phyloP scores from a whole-genome alignment of 30 jellyfish, hydroid and myxozoan genomes.

The Aurelia sp. region DNA sequence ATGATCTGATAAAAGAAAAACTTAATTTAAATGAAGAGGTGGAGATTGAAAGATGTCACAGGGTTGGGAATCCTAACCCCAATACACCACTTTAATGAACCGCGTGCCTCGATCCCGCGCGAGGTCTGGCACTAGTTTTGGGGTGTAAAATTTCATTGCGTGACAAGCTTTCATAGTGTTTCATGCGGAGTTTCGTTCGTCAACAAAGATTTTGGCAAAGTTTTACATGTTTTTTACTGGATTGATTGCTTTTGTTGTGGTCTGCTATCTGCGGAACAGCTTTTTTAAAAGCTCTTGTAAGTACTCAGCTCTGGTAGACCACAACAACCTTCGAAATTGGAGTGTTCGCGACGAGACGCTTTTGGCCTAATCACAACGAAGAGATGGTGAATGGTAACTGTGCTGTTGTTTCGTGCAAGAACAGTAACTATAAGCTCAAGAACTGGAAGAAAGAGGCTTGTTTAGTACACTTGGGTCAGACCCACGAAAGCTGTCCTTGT shows the following conservation, averaged over 20 bases:
- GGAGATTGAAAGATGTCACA: too few species aligned
- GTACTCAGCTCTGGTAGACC: conserved; percentile 15
- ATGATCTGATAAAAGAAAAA: too few species aligned
- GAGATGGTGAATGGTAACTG: too few species aligned
- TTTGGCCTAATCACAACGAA: too few species aligned
- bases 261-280: conserved; percentile 43
- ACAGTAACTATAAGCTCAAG: too few species aligned
- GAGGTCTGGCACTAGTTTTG: conserved; percentile 40
- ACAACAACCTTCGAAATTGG: neutral
- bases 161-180: neutral
- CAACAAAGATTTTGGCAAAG: conserved; percentile 1
- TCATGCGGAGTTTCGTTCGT: neutral
- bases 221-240: conserved; percentile 13
- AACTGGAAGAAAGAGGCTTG: too few species aligned
- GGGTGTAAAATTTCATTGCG: conserved; percentile 15
- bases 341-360: neutral
- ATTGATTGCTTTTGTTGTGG: conserved; percentile 21
- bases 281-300: conserved; percentile 6
- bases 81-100: conserved; percentile 41
- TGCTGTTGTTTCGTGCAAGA: too few species aligned
- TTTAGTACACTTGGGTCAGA: too few species aligned
- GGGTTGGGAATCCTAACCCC: too few species aligned
- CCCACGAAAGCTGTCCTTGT: too few species aligned
- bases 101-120: conserved; percentile 14
- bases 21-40: too few species aligned